Evolutionary conservation across 2,113 vertebrate species (phyloP).

Genomic region (Pollimyrus isidori): DNA sequence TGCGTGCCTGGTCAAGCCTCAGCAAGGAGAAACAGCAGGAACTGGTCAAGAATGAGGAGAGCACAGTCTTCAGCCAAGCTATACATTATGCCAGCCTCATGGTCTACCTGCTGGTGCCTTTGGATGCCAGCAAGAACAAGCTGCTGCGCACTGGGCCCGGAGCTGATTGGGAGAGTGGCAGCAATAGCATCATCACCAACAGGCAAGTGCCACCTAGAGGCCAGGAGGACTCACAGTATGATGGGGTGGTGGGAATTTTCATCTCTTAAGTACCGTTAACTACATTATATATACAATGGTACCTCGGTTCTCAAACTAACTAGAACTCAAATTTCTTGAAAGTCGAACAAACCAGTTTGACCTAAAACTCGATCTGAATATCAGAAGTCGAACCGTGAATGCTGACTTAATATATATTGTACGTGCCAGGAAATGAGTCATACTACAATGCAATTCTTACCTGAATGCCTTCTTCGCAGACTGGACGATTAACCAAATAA

Average conservation of each 20-base stretch:
- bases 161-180: slow-evolving; percentile 95
- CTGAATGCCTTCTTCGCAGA: no score
- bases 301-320: no score
- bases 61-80: slow-evolving; percentile 94
- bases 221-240: neutral
- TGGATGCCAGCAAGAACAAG: slow-evolving; percentile 91
- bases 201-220: slow-evolving; percentile 52
- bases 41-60: slow-evolving; percentile 88
- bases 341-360: no score
- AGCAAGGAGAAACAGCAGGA: slow-evolving; percentile 84
- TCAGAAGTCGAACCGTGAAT: no score
- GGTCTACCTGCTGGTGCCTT: slow-evolving; percentile 88
- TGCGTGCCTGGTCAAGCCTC: slow-evolving; percentile 77
- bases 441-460: no score
- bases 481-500: no score
- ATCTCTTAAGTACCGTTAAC: neutral
- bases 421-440: no score
- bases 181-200: slow-evolving; percentile 96
- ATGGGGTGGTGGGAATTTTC: neutral
- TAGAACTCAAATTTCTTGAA: no score
- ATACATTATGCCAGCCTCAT: slow-evolving; percentile 98
- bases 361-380: no score
- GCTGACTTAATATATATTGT: no score
- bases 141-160: slow-evolving; percentile 71
- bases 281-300: neutral